These are phyloP conservation scores for Danio choprae DNA, from an alignment of 2,797 vertebrate species.

Conservation along the genomic window DNA sequence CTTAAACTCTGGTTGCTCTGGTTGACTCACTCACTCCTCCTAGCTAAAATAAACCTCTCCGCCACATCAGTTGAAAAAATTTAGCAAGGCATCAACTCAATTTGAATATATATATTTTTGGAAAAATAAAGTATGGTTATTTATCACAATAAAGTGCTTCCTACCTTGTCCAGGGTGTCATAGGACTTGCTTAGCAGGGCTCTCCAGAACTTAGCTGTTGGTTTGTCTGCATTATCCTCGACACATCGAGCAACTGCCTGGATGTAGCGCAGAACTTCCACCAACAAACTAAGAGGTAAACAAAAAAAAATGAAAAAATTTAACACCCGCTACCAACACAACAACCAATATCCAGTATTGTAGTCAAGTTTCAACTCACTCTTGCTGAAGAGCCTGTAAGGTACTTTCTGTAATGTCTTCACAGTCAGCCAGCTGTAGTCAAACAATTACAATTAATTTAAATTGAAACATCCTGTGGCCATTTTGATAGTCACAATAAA, in stretches of 20 bases:
- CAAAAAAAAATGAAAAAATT: not conserved
- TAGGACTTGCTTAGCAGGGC: conserved; percentile 92
- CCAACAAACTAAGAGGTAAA: conserved; percentile 81
- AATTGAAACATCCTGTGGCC: not conserved
- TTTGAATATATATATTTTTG: too few species aligned
- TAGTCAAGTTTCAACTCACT: conserved; percentile 71
- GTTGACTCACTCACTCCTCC: too few species aligned
- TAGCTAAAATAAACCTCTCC: too few species aligned
- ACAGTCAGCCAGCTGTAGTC: conserved; percentile 80
- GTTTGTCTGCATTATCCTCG: conserved; percentile 86
- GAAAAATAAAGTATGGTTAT: too few species aligned
- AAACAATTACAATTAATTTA: conserved; percentile 11
- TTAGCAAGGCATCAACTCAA: too few species aligned
- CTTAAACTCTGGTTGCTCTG: too few species aligned
- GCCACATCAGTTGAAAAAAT: too few species aligned
- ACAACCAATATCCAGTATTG: not conserved
- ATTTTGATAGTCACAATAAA: not conserved
- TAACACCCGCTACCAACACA: not conserved
- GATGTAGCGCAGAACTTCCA: conserved; percentile 88
- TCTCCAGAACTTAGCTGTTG: conserved; percentile 94
- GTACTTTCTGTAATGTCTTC: conserved; percentile 65
- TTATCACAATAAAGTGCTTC: conserved; percentile 10
- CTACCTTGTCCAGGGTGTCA: conserved; percentile 92
- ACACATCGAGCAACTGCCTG: conserved; percentile 84
- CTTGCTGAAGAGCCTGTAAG: conserved; percentile 87